Evolutionary conservation across 2,797 vertebrate genomes (phyloP), one percentile per base, ranked within the genome.

Genomic region (Heterohyrax brucei): DNA sequence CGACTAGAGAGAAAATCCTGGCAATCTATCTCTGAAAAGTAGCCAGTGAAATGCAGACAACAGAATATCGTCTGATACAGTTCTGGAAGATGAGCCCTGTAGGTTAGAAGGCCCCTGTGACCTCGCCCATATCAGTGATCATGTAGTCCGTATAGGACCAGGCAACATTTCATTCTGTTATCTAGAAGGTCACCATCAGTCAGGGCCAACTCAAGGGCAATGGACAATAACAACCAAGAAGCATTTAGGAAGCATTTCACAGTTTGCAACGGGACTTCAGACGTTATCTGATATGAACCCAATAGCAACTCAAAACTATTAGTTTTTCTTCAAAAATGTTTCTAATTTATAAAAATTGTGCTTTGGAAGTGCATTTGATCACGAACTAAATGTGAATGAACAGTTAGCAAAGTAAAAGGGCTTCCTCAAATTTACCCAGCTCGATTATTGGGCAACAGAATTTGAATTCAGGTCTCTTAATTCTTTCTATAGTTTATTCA

Each of bases 401-500:
- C 82, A 12, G 7, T 96, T 56, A 59, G 10, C 30, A 39, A 77
- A 61, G 12, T 66, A 68, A 73, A 18, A 22, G 62, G 44, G 80
- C 28, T 77, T 76, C n/a, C 28, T 21, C 24, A 48, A 16, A 19
- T n/a, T 24, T 78, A n/a, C 7, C 4, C 13, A 61, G 21, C 50
- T 44, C 18, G 0, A 0, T 7, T 0, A 7, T 9, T 50, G 44
- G 21, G 6, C 33, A 64, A 13, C 0, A 0, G 9, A 39, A 9
- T 80, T 28, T 21, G 18, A 46, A 33, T 64, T 28, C 28, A 1
- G 6, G 7, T 26, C 28, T 87, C 14, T 7, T 50, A 77, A 50
- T 2, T 77, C 22, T 90, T 44, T 56, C n/a, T 53, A 68, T 24
- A 26, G 56, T 39, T 85, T 39, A 39, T 39, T 39, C 39, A 39